Conservation (phyloP, 30 jellyfish, hydroid and myxozoan species). For the Turritopsis dohrnii region DNA sequence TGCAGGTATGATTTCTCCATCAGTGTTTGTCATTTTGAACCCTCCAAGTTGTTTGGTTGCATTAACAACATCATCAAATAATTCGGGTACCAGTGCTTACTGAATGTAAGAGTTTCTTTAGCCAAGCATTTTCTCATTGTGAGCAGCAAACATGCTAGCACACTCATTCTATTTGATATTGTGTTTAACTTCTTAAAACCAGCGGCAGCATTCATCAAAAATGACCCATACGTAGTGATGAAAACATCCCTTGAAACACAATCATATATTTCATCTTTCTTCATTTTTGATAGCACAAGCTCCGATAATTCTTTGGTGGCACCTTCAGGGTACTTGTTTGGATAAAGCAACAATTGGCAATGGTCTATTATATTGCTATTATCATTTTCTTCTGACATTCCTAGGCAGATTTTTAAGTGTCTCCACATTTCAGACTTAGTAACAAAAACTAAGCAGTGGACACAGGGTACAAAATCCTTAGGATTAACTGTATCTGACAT, state of each 20-base stretch:
- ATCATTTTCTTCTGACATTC: neutral
- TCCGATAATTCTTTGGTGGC: slow-evolving; percentile 15
- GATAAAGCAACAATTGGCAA: neutral
- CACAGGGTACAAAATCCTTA: slow-evolving; percentile 37
- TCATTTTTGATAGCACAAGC: slow-evolving; percentile 23
- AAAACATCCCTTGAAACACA: slow-evolving; percentile 22
- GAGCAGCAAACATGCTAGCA: slow-evolving; percentile 32
- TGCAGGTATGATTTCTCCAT: neutral
- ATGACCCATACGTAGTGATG: slow-evolving; percentile 17
- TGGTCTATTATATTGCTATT: neutral
- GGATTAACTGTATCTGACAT: neutral
- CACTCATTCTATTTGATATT: slow-evolving; percentile 23
- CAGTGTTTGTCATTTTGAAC: neutral
- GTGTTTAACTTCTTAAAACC: neutral
- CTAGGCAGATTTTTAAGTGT: slow-evolving; percentile 27
- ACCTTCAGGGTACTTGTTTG: neutral
- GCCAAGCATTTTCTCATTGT: slow-evolving; percentile 3
- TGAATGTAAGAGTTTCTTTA: neutral
- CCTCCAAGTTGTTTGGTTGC: slow-evolving; percentile 36
- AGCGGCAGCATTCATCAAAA: neutral
- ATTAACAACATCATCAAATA: slow-evolving; percentile 11
- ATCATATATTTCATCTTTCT: slow-evolving; percentile 25
- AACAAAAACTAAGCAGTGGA: slow-evolving; percentile 38
- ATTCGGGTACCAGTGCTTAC: neutral
- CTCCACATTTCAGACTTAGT: slow-evolving; percentile 53